Evolutionary conservation across 2,888 invertebrate genomes (phyloP).

Genomic region (Tipula lateralis): DNA sequence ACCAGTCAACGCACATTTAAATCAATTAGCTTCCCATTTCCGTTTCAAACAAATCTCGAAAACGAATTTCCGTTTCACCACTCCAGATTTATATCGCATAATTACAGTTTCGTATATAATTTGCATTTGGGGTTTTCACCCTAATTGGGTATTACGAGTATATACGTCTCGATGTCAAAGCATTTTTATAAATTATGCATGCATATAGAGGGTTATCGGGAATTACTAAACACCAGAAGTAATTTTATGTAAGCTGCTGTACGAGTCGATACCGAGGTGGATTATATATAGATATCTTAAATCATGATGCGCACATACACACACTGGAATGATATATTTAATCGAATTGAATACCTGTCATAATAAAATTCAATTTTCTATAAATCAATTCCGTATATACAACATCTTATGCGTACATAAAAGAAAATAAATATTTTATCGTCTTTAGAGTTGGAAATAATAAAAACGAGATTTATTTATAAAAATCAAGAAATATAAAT

Average conservation of each 20-base stretch:
- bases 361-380: constrained; percentile 24
- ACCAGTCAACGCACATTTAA: neutral
- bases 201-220: neutral
- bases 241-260: neutral
- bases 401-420: too few species aligned
- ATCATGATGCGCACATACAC: neutral
- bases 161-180: neutral
- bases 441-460: neutral
- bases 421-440: too few species aligned
- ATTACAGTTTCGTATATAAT: neutral
- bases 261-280: neutral
- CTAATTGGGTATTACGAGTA: too few species aligned
- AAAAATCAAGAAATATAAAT: constrained; percentile 9
- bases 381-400: neutral
- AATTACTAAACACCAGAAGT: neutral
- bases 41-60: neutral
- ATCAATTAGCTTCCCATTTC: neutral
- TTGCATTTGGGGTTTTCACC: too few species aligned
- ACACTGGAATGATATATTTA: neutral
- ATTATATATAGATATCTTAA: neutral
- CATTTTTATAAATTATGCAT: too few species aligned
- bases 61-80: neutral
- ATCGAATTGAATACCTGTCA: constrained; percentile 19
- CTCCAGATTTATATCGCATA: neutral
- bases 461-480: neutral